These are phyloP conservation scores for Pseudeuparius sepicola DNA, from an alignment of 2,888 invertebrate genomes.

Conservation along the genomic window DNA sequence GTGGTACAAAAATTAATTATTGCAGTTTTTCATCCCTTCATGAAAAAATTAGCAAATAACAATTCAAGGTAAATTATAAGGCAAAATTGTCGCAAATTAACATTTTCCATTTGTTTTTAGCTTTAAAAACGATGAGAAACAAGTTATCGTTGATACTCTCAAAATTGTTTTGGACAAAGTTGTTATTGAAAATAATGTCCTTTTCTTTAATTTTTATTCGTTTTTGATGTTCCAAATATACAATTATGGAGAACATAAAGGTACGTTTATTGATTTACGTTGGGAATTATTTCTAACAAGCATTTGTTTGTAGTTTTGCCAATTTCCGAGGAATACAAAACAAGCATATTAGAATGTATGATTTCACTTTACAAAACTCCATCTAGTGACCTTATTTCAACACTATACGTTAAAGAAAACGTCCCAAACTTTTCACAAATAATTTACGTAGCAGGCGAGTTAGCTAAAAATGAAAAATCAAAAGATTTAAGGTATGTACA, in stretches of 20 bases:
- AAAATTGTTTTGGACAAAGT: conserved; percentile 42
- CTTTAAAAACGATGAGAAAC: conserved; percentile 39
- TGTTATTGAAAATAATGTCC: conserved; percentile 40
- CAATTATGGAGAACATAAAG: conserved; percentile 42
- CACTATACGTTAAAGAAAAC: conserved; percentile 47
- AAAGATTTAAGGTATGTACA: conserved; percentile 48
- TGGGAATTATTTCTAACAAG: conserved; percentile 8
- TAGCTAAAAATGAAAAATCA: conserved; percentile 57
- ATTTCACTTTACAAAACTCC: conserved; percentile 42
- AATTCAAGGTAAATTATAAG: conserved; percentile 24
- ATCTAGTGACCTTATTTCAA: conserved; percentile 42
- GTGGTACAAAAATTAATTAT: conserved; percentile 24
- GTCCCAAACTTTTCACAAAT: conserved; percentile 54
- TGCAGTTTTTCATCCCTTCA: conserved; percentile 26
- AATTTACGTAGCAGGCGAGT: conserved; percentile 52
- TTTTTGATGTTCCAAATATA: conserved; percentile 47
- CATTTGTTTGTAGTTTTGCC: conserved; percentile 42
- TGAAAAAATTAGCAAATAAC: conserved; percentile 25
- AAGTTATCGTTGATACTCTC: conserved; percentile 43
- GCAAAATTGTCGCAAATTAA: too few species aligned
- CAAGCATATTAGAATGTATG: conserved; percentile 46
- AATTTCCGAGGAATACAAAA: conserved; percentile 54
- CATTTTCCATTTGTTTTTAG: conserved; percentile 18
- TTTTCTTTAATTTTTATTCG: conserved; percentile 48
- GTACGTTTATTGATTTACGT: conserved; percentile 33